Evolutionary conservation across 2,888 invertebrate genomes (phyloP).

Genomic region (Drosophila maculinotata): DNA sequence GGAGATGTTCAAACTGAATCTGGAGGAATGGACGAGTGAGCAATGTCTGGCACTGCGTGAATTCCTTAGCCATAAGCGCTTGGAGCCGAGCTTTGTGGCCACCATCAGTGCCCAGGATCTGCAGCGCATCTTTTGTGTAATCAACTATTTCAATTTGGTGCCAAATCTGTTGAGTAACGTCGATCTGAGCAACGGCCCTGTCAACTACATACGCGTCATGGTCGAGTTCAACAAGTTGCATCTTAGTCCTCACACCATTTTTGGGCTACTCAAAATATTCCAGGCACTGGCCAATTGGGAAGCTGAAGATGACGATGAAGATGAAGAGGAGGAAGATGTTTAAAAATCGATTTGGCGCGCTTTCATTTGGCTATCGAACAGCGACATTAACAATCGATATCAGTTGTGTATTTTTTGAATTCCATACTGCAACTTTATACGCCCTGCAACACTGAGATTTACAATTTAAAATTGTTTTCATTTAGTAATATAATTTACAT

Average conservation of each 20-base stretch:
- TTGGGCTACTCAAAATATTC: conserved; percentile 79
- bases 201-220: conserved; percentile 81
- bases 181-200: conserved; percentile 67
- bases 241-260: conserved; percentile 77
- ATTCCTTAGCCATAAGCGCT: conserved; percentile 72
- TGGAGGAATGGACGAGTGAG: conserved; percentile 69
- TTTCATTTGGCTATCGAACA: background rate
- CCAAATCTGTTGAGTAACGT: conserved; percentile 82
- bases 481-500: conserved; percentile 23
- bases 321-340: conserved; percentile 1
- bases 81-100: conserved; percentile 70
- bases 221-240: conserved; percentile 81
- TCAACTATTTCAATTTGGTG: conserved; percentile 81
- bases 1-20: conserved; percentile 74
- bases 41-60: conserved; percentile 72
- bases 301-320: background rate
- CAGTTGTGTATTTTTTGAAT: background rate
- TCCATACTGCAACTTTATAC: background rate
- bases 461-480: conserved; percentile 24
- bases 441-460: conserved; percentile 27
- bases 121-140: conserved; percentile 77
- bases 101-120: conserved; percentile 69
- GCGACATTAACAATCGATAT: conserved; percentile 1
- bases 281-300: conserved; percentile 51
- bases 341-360: background rate